These are phyloP conservation scores for Calameuta filiformis DNA, from an alignment of 2,888 invertebrate genomes.

Conservation along the genomic window DNA sequence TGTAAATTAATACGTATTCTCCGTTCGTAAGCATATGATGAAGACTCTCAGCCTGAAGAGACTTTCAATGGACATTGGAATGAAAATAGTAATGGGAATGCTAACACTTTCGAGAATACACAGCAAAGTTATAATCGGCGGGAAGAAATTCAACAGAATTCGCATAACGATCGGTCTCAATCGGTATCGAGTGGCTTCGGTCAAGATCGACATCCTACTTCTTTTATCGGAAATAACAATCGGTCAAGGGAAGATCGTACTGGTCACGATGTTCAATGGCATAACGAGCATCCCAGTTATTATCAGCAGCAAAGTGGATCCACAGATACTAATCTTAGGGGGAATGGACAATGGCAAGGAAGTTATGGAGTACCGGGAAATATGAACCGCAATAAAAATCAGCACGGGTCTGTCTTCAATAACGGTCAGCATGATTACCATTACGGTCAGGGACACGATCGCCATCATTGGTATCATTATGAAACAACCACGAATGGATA, in stretches of 20 bases:
- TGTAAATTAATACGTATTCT: background rate
- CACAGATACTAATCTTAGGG: background rate
- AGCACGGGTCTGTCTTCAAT: background rate
- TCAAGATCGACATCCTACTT: background rate
- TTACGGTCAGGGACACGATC: background rate
- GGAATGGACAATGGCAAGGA: background rate
- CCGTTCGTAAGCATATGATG: background rate
- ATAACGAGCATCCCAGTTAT: background rate
- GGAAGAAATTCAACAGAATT: background rate
- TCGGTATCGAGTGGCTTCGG: background rate
- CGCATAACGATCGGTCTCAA: background rate
- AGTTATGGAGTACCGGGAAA: background rate
- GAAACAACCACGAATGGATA: background rate
- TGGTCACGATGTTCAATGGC: background rate
- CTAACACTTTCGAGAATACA: background rate
- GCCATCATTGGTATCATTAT: background rate
- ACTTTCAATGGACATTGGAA: background rate
- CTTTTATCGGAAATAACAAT: background rate
- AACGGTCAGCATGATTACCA: background rate
- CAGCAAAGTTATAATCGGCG: constrained; percentile 1
- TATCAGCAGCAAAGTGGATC: background rate
- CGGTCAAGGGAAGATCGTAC: background rate
- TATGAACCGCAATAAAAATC: background rate
- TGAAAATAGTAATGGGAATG: background rate
- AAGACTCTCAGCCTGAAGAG: background rate